A percentile compares a stretch with the other conserved stretches of the same genome.
Evolutionary conservation across 2,113 vertebrate genomes (phyloP).

Genomic region (Brachypteracias leptosomus): DNA sequence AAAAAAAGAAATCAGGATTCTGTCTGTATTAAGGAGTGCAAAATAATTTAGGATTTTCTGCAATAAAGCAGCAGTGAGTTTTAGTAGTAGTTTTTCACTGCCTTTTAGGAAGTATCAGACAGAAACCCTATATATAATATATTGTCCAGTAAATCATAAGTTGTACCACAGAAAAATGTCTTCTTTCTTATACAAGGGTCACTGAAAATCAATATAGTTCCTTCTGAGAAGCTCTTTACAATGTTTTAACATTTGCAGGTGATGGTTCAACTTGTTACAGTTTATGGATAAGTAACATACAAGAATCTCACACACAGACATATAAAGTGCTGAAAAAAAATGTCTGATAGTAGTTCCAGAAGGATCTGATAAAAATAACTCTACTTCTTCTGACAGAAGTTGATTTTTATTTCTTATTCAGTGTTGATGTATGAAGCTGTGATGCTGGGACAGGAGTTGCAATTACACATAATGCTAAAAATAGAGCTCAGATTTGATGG

Average conservation of each 20-base stretch:
- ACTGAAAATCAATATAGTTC: constrained; percentile 11
- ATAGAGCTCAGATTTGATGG: neutral
- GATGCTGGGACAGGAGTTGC: neutral
- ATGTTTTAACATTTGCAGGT: neutral
- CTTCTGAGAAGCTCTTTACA: neutral
- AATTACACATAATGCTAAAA: neutral
- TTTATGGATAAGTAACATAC: neutral
- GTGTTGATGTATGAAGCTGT: neutral
- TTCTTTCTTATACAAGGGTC: neutral
- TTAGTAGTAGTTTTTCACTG: neutral
- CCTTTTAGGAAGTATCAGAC: neutral
- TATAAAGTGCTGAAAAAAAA: neutral
- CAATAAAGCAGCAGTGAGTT: neutral
- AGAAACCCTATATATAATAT: neutral
- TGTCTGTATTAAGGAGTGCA: neutral
- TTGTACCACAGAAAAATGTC: neutral
- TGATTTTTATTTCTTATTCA: neutral
- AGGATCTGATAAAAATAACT: neutral
- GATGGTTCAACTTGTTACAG: neutral
- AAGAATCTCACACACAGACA: neutral
- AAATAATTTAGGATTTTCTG: neutral
- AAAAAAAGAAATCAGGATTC: neutral
- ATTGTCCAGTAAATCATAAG: neutral
- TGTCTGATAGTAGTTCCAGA: neutral
- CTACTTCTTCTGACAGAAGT: neutral